Evolutionary conservation across 2,797 vertebrate species (phyloP), one percentile per base, ranked within the genome.

Genomic region (Harpagifer antarcticus): DNA sequence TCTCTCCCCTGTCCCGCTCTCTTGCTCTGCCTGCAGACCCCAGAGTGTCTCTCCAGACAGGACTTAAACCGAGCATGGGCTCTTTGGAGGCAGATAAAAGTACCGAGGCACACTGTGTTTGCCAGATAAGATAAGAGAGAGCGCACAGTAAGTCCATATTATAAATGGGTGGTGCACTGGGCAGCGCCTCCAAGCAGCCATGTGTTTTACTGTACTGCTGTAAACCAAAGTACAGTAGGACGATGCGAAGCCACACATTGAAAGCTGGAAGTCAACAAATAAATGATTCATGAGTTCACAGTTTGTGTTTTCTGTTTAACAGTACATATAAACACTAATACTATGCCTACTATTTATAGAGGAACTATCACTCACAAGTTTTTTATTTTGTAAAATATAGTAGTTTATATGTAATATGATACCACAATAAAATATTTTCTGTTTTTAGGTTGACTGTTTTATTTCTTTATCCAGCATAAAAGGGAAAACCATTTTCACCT

Each of bases 91-190:
- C 60, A 75, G 89, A 91, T 90, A 84, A 90, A 91, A 88, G 85
- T 72, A 44, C 59, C 12, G n/a, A 72, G 74, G 78, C 77, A 81
- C 74, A 70, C 86, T 85, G 88, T 81, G 88, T 89, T 76, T 74
- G 78, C 83, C 82, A 82, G 90, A 93, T 92, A 89, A 91, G 91
- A 93, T 92, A 88, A 90, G 86, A 84, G 42, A 81, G 67, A 80
- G 68, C 58, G 45, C 73, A 61, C 54, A 72, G 66, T 55, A 62
- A 65, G 76, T 78, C 72, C 58, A 79, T 70, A 80, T 87, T 89
- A 79, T 85, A 88, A 91, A 86, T 85, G 81, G 81, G 81, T 66
- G 84, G 68, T 17, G 16, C 45, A 31, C 67, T 65, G 86, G 71
- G 70, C 76, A 87, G 80, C 70, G 61, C 72, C 67, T 77, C 45